Evolutionary conservation across 2,797 vertebrate species (phyloP), one percentile per base, ranked within the genome.

Genomic region (Falco columbarius): DNA sequence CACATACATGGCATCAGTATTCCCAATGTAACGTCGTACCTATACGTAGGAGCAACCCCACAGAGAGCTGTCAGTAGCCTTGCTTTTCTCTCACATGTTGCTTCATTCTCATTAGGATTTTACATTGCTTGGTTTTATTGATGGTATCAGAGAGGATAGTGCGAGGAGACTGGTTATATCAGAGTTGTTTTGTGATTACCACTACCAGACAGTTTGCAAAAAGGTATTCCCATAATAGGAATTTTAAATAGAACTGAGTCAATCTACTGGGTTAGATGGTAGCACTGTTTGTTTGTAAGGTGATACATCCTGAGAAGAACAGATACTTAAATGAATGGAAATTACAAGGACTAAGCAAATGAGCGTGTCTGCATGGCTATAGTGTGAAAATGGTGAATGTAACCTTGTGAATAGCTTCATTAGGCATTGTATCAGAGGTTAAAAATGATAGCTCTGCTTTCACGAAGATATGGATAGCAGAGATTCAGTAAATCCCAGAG

Each of bases 51-150:
- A 87, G 22, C 1, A 3, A 63, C 23, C 32, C 49, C 30, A 46
- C 23, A 65, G 34, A 51, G 24, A 36, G 24, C 72, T 79, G 18
- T 44, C 32, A 30, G 44, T 42, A 24, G 63, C 46, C 85, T 94
- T 89, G 44, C 47, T 93, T 88, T 91, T 75, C 54, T 94, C 12
- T 87, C 59, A 83, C 47, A 58, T 93, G 19, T 80, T 93, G 82
- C 67, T 90, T 94, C 42, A 22, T 95, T 93, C 54, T 83, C 40
- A 68, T 84, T 83, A 88, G 66, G 63, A 89, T 74, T 89, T 91
- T 84, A 23, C 55, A 34, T 94, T 86, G n/a, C 32, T 44, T 89
- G 18, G 42, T 84, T 18, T 44, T 49, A 38, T 40, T 49, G 72
- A 15, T 65, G 23, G 20, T 94, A 73, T 77, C 76, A 71, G 65